Evolutionary conservation across 2,797 vertebrate genomes (phyloP).

Genomic region (Argentina silus): DNA sequence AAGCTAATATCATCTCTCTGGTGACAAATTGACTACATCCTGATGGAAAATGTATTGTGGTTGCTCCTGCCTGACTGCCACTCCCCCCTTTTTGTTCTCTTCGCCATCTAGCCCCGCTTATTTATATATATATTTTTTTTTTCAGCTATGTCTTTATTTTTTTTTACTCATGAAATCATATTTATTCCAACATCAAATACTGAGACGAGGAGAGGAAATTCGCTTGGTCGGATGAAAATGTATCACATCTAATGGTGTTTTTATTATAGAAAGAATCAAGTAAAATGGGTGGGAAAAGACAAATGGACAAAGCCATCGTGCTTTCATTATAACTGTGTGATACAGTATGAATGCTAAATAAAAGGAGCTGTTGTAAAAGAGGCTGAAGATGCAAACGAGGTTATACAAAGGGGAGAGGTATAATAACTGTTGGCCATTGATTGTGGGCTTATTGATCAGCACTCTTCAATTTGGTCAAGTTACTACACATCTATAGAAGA

Average conservation of each 20-base stretch:
- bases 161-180: slow-evolving; percentile 57
- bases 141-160: slow-evolving; percentile 17
- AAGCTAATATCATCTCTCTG: slow-evolving; percentile 77
- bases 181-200: slow-evolving; percentile 67
- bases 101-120: not conserved
- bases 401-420: slow-evolving; percentile 23
- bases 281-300: slow-evolving; percentile 65
- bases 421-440: too few species aligned
- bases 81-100: slow-evolving; percentile 39
- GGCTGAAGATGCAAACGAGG: slow-evolving; percentile 40
- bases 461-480: too few species aligned
- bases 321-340: slow-evolving; percentile 54
- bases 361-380: slow-evolving; percentile 46
- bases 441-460: too few species aligned
- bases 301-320: slow-evolving; percentile 61
- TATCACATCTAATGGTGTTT: slow-evolving; percentile 68
- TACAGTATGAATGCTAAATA: slow-evolving; percentile 57
- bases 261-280: slow-evolving; percentile 70
- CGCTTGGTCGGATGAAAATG: slow-evolving; percentile 67
- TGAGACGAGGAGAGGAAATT: slow-evolving; percentile 67
- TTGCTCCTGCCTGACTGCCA: slow-evolving; percentile 72
- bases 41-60: slow-evolving; percentile 77
- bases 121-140: not conserved
- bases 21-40: slow-evolving; percentile 81
- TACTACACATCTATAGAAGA: too few species aligned